phyloP scores from a whole-genome alignment of 2,113 vertebrate species.

The Erpornis zantholeuca region DNA sequence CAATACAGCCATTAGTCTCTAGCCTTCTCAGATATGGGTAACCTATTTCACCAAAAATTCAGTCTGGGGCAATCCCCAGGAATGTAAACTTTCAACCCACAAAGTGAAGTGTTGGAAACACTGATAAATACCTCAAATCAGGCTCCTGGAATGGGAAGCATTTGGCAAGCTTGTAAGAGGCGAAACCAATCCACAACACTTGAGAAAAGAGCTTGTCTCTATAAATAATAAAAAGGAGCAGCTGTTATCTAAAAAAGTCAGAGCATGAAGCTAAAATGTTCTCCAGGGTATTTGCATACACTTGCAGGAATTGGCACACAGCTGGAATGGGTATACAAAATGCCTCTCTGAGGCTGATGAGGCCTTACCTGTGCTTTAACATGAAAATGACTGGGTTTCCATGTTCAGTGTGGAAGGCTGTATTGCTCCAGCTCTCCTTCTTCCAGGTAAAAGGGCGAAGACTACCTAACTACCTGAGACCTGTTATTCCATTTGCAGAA shows the following conservation, averaged over 20 bases:
- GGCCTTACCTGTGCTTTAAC: neutral
- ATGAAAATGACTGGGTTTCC: neutral
- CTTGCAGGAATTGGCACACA: neutral
- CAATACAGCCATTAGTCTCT: neutral
- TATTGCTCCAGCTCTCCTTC: neutral
- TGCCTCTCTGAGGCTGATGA: neutral
- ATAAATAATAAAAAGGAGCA: conserved; percentile 50
- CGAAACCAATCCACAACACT: neutral
- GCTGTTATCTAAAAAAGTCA: conserved; percentile 17
- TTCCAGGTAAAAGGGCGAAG: neutral
- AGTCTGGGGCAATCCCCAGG: neutral
- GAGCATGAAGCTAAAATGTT: neutral
- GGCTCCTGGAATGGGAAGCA: conserved; percentile 33
- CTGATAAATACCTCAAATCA: conserved; percentile 19
- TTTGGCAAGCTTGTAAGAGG: conserved; percentile 4
- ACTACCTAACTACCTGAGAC: neutral
- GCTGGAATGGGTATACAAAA: neutral
- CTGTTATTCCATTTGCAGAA: neutral
- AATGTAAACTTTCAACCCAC: neutral
- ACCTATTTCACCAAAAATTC: conserved; percentile 9
- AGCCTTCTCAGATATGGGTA: neutral
- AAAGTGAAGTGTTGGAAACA: neutral
- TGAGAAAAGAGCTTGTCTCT: neutral
- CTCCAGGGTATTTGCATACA: neutral
- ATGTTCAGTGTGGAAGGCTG: neutral